Conservation (phyloP, 2,888 invertebrate genomes). For the Belgica antarctica region DNA sequence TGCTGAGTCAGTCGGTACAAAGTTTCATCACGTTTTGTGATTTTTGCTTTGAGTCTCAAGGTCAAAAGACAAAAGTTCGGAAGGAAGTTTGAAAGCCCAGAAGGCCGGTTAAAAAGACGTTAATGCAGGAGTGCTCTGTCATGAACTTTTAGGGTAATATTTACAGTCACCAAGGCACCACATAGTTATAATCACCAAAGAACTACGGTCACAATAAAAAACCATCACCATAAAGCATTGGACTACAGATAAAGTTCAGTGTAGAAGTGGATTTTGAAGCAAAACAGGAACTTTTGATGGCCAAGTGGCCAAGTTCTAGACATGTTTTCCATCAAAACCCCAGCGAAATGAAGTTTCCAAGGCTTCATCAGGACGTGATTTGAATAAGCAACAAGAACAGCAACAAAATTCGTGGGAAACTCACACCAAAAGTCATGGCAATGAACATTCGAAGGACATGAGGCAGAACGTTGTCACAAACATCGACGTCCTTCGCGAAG, state of each 20-base stretch:
- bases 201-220: neutral
- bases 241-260: neutral
- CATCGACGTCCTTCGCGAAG: constrained; percentile 63
- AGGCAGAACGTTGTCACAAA: constrained; percentile 60
- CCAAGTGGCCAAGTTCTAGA: too few species aligned
- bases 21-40: too few species aligned
- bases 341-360: neutral
- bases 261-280: too few species aligned
- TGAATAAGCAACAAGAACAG: neutral
- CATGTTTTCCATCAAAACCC: neutral
- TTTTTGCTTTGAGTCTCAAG: too few species aligned
- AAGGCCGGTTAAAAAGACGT: neutral
- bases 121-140: neutral
- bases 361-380: neutral
- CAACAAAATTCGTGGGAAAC: constrained; percentile 5
- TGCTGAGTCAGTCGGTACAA: too few species aligned
- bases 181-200: too few species aligned
- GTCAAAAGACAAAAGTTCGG: too few species aligned
- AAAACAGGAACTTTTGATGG: too few species aligned
- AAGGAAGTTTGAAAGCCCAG: too few species aligned
- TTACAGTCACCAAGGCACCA: too few species aligned
- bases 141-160: too few species aligned
- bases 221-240: neutral
- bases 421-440: constrained; percentile 52
- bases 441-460: constrained; percentile 52